Conservation (phyloP, 2,113 vertebrate genomes). For the Hymenochirus boettgeri region DNA sequence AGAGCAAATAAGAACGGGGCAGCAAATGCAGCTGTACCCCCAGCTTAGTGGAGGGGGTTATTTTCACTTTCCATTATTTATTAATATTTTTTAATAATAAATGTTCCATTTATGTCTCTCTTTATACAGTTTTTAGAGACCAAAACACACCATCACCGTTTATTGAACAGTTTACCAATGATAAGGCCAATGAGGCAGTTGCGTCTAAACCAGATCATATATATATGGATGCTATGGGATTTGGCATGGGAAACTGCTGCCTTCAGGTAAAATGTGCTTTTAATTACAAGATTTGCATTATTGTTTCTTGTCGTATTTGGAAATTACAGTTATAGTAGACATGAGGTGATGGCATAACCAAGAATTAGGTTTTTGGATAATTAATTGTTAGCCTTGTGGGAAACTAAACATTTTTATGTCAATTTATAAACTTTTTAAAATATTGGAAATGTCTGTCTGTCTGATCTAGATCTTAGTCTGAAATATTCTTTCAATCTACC, state of each 20-base stretch:
- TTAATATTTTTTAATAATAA: slow-evolving; percentile 5
- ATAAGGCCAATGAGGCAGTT: slow-evolving; percentile 77
- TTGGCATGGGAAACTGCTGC: slow-evolving; percentile 97
- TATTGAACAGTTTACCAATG: slow-evolving; percentile 80
- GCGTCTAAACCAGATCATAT: slow-evolving; percentile 84
- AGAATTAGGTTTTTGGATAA: too few species aligned
- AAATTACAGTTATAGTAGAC: too few species aligned
- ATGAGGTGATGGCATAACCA: too few species aligned
- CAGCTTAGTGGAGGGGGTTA: too few species aligned
- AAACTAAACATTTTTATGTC: too few species aligned
- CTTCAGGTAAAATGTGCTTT: slow-evolving; percentile 89
- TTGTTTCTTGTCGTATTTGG: too few species aligned
- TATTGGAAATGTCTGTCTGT: too few species aligned
- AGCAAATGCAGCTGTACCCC: background rate
- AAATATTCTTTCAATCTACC: too few species aligned
- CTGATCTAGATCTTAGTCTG: too few species aligned
- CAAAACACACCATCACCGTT: slow-evolving; percentile 83
- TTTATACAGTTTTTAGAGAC: slow-evolving; percentile 84
- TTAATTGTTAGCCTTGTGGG: too few species aligned
- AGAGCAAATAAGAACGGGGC: background rate
- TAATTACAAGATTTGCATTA: too few species aligned
- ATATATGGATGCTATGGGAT: slow-evolving; percentile 98
- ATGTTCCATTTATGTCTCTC: slow-evolving; percentile 33
- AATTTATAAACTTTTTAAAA: too few species aligned
- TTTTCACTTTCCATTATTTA: background rate